Evolutionary conservation across 2,113 vertebrate species (phyloP).

Genomic region (Aphelocoma coerulescens): DNA sequence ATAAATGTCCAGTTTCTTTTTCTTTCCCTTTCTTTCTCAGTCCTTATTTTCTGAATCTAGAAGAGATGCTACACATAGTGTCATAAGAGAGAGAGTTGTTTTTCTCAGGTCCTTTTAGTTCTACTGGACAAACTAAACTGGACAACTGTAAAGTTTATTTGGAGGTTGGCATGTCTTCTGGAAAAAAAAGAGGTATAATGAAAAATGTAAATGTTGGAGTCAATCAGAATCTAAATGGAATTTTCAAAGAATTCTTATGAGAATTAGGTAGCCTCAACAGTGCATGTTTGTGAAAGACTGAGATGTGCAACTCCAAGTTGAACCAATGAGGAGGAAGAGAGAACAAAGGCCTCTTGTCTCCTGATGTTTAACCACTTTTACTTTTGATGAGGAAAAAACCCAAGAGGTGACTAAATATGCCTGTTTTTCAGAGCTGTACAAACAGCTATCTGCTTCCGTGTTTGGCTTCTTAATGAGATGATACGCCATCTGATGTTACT

Average conservation of each 20-base stretch:
- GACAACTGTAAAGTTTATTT: background rate
- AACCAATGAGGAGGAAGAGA: background rate
- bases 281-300: background rate
- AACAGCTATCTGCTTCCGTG: constrained; percentile 36
- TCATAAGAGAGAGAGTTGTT: background rate
- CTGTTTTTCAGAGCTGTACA: background rate
- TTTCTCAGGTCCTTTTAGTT: background rate
- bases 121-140: background rate
- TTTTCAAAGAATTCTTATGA: background rate
- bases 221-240: background rate
- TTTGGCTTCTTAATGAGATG: background rate
- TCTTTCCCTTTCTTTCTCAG: background rate
- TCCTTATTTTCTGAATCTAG: background rate
- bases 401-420: background rate
- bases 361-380: background rate
- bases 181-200: background rate
- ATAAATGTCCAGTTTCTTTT: background rate
- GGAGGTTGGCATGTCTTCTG: background rate
- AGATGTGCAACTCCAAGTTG: background rate
- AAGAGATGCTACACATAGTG: background rate
- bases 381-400: background rate
- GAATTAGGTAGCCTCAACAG: background rate
- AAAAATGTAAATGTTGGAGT: background rate
- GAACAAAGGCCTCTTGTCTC: background rate
- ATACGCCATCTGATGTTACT: background rate